Conservation (phyloP, 2,888 invertebrate species). For the Dryobotodes eremita region DNA sequence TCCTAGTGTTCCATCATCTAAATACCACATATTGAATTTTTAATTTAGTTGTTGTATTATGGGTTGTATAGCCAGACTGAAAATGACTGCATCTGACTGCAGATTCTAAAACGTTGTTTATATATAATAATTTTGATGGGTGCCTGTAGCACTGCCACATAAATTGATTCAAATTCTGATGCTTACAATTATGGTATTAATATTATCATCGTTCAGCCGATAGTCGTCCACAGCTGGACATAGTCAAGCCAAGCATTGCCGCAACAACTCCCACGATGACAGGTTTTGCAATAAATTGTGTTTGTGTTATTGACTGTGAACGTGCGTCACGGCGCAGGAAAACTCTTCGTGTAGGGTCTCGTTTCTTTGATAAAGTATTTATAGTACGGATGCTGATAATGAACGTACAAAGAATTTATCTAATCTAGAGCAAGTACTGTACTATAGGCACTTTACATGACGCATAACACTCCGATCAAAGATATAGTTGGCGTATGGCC, state of each 20-base stretch:
- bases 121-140: too few species aligned
- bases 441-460: conserved; percentile 24
- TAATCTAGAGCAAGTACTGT: conserved; percentile 14
- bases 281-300: not conserved
- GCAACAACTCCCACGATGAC: not conserved
- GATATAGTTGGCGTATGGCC: conserved; percentile 44
- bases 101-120: too few species aligned
- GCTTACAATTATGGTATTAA: too few species aligned
- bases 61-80: too few species aligned
- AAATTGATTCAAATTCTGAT: not conserved
- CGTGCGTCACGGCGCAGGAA: not conserved
- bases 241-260: not conserved
- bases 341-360: conserved; percentile 8
- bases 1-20: too few species aligned
- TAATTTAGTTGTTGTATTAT: too few species aligned
- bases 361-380: not conserved
- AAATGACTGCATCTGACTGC: too few species aligned
- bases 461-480: conserved; percentile 38
- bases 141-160: too few species aligned
- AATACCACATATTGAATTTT: too few species aligned
- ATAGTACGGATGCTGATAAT: conserved; percentile 13
- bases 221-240: not conserved
- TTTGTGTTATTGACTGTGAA: not conserved
- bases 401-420: conserved; percentile 14
- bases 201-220: too few species aligned